Percentiles rank a stretch among this genome's conserved stretches.
phyloP scores from a whole-genome alignment of 64 coral and sea anemone genomes.

The Stichodactyla mertensii region DNA sequence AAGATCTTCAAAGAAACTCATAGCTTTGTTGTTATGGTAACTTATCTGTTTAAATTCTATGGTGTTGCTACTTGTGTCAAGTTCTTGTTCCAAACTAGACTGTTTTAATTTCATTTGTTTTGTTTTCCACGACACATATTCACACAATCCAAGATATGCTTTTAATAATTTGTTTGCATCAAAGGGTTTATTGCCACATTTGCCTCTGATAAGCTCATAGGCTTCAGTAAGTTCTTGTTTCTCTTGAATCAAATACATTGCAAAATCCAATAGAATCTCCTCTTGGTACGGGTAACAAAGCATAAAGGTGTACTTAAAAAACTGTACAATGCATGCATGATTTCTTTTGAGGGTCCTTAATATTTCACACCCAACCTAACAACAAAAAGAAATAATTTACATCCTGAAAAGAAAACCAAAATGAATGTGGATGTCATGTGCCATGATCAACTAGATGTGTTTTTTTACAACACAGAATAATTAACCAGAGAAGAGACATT shows the following conservation, averaged over 20 bases:
- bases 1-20: constrained; percentile 54
- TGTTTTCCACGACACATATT: constrained; percentile 59
- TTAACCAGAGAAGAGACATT: too few relatives aligned
- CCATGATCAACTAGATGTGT: too few relatives aligned
- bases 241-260: constrained; percentile 56
- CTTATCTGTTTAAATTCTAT: constrained; percentile 29
- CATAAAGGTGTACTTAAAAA: constrained; percentile 82
- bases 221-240: constrained; percentile 70
- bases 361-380: constrained; percentile 69
- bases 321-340: constrained; percentile 41
- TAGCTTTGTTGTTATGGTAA: constrained; percentile 60
- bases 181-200: constrained; percentile 49
- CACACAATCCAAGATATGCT: constrained; percentile 71
- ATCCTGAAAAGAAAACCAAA: not conserved
- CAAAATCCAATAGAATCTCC: constrained; percentile 78
- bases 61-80: not conserved
- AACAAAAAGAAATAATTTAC: not conserved
- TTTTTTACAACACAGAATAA: too few relatives aligned
- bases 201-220: constrained; percentile 62
- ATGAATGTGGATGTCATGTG: too few relatives aligned
- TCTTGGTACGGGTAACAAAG: constrained; percentile 58
- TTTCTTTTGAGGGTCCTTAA: constrained; percentile 45
- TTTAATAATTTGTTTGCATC: constrained; percentile 31
- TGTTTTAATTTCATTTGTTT: constrained; percentile 14
- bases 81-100: not conserved